Percentiles rank a stretch among this genome's conserved stretches.
phyloP scores from a whole-genome alignment of 2,888 invertebrate species.

The Venusia cambrica region DNA sequence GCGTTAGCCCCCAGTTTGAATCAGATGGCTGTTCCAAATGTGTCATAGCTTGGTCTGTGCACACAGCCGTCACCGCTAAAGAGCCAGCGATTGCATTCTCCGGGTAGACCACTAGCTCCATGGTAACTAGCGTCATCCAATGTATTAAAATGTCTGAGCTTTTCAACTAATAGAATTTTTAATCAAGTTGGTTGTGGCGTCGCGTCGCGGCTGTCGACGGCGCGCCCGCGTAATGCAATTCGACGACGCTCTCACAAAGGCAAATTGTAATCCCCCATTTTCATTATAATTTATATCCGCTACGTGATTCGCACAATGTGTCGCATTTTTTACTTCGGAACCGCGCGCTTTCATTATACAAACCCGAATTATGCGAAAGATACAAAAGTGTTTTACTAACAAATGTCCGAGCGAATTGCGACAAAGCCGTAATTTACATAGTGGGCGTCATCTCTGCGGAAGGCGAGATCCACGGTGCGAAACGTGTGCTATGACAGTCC shows the following conservation, averaged over 20 bases:
- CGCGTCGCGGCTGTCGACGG: slow-evolving; percentile 48
- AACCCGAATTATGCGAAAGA: slow-evolving; percentile 40
- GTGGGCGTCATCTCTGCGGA: slow-evolving; percentile 60
- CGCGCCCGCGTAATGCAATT: slow-evolving; percentile 78
- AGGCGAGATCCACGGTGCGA: slow-evolving; percentile 41
- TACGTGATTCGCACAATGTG: slow-evolving; percentile 62
- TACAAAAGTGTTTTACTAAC: slow-evolving; percentile 51
- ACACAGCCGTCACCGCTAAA: too few species aligned
- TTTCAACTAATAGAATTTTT: slow-evolving; percentile 81
- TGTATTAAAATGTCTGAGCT: slow-evolving; percentile 73
- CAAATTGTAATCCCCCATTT: slow-evolving; percentile 78
- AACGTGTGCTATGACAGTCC: too few species aligned
- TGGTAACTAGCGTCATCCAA: slow-evolving; percentile 52
- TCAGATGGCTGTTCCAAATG: too few species aligned
- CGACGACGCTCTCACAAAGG: slow-evolving; percentile 78
- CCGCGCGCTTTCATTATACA: slow-evolving; percentile 40
- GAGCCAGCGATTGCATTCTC: too few species aligned
- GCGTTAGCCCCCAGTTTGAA: too few species aligned
- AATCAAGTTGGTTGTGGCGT: slow-evolving; percentile 75
- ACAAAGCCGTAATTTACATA: slow-evolving; percentile 60
- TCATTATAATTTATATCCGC: slow-evolving; percentile 63
- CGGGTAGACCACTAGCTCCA: slow-evolving; percentile 41
- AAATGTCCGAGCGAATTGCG: slow-evolving; percentile 49
- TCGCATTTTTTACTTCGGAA: slow-evolving; percentile 55
- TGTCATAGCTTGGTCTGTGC: too few species aligned